Percentiles rank a stretch among this genome's conserved stretches.
Conservation (phyloP, 2,888 invertebrate species). For the Helicoverpa assulta region DNA sequence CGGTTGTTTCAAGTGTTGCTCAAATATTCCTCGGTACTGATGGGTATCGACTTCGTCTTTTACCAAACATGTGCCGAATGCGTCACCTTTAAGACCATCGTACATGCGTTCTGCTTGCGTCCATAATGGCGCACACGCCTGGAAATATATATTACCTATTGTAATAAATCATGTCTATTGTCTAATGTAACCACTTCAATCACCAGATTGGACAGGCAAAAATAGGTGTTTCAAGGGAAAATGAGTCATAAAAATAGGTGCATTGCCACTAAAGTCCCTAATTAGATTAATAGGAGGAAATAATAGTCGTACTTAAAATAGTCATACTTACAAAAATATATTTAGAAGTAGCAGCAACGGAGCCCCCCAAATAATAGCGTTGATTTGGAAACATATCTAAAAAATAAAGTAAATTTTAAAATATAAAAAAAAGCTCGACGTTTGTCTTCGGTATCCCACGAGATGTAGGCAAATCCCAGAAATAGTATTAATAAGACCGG, state of each 20-base stretch:
- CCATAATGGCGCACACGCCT: slow-evolving; percentile 56
- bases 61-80: slow-evolving; percentile 38
- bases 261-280: too few species aligned
- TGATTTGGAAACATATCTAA: slow-evolving; percentile 27
- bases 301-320: neutral
- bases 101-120: slow-evolving; percentile 1
- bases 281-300: too few species aligned
- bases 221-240: too few species aligned
- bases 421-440: too few species aligned
- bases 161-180: too few species aligned
- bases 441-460: too few species aligned
- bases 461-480: too few species aligned
- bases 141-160: neutral
- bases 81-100: neutral
- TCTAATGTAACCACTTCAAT: too few species aligned
- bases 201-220: too few species aligned
- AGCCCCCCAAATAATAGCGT: slow-evolving; percentile 34
- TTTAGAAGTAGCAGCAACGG: slow-evolving; percentile 31
- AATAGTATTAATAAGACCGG: too few species aligned
- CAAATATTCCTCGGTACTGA: slow-evolving; percentile 28
- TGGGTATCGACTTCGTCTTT: accelerated
- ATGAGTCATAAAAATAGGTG: too few species aligned
- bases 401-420: slow-evolving; percentile 2
- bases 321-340: slow-evolving; percentile 47
- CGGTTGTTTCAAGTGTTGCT: neutral